A percentile compares a stretch with the other conserved stretches of the same genome.
phyloP scores from a whole-genome alignment of 2,797 vertebrate genomes.

The Cyclopterus lumpus region DNA sequence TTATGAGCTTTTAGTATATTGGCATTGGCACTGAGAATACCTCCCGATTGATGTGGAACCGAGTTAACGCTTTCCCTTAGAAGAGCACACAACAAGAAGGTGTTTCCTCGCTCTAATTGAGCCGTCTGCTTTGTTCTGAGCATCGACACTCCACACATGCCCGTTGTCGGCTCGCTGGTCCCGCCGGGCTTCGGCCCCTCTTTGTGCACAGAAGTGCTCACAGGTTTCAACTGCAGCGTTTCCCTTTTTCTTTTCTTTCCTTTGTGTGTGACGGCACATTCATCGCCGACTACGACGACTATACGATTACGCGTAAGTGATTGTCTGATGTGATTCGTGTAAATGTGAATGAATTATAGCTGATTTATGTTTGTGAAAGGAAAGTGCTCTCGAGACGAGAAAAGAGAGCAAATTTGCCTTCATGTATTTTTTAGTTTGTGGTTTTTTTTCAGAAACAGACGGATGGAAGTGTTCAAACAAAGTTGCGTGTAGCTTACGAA shows the following conservation, averaged over 20 bases:
- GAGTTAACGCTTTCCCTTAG: not conserved
- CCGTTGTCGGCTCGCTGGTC: slow-evolving; percentile 10
- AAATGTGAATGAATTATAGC: not conserved
- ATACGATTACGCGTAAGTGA: not conserved
- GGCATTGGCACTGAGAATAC: not conserved
- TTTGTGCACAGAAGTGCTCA: not conserved
- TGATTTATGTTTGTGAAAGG: not conserved
- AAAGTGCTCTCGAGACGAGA: not conserved
- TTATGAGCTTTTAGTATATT: not conserved
- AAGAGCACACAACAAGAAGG: not conserved
- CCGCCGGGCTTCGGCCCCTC: slow-evolving; percentile 6
- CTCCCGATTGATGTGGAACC: not conserved
- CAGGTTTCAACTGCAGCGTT: not conserved
- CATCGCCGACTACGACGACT: not conserved
- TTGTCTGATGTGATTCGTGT: not conserved
- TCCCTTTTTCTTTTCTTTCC: not conserved
- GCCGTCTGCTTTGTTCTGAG: slow-evolving; percentile 20
- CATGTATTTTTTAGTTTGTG: not conserved
- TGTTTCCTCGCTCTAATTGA: slow-evolving; percentile 39
- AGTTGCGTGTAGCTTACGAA: not conserved
- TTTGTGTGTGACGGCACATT: not conserved
- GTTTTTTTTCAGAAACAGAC: not conserved
- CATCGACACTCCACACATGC: slow-evolving; percentile 42
- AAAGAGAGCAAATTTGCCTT: not conserved
- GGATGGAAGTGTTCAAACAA: not conserved